These are phyloP conservation scores for Boulengeromyrus knoepffleri DNA, from an alignment of 2,113 vertebrate species.

Conservation along the genomic window DNA sequence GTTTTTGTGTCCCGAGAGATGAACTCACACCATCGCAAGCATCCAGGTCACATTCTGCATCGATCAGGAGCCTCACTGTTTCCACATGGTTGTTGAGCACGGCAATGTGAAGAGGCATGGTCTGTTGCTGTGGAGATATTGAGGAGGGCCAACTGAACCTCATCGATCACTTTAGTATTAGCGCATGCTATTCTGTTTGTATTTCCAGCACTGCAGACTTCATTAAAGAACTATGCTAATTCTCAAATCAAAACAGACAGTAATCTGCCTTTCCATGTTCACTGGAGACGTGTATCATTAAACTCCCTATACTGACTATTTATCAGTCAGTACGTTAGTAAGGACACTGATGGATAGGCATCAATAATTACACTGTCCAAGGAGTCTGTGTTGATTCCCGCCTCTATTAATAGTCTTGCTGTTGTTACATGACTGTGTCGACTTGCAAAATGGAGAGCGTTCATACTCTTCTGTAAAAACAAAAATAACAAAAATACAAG, in stretches of 20 bases:
- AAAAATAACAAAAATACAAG: background rate
- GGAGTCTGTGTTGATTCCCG: slow-evolving; percentile 59
- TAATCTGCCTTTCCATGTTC: background rate
- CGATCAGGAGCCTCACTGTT: slow-evolving; percentile 66
- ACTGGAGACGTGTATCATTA: background rate
- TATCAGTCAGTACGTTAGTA: background rate
- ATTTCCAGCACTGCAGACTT: background rate
- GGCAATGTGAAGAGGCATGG: slow-evolving; percentile 62
- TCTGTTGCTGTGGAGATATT: slow-evolving; percentile 60
- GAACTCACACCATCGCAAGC: slow-evolving; percentile 69
- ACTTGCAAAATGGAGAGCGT: slow-evolving; percentile 71
- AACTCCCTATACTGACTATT: background rate
- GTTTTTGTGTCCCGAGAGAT: background rate
- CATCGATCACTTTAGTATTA: background rate
- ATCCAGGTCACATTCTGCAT: slow-evolving; percentile 67
- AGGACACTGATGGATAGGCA: background rate
- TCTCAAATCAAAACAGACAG: background rate
- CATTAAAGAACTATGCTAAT: background rate
- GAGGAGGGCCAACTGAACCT: background rate
- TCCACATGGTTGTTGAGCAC: slow-evolving; percentile 66
- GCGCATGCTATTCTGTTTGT: background rate
- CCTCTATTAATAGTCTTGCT: slow-evolving; percentile 57
- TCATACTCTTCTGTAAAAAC: slow-evolving; percentile 64
- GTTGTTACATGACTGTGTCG: slow-evolving; percentile 57
- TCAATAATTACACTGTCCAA: slow-evolving; percentile 64